These are phyloP conservation scores for Saccopteryx leptura DNA, from an alignment of 2,113 vertebrate genomes.

Conservation along the genomic window DNA sequence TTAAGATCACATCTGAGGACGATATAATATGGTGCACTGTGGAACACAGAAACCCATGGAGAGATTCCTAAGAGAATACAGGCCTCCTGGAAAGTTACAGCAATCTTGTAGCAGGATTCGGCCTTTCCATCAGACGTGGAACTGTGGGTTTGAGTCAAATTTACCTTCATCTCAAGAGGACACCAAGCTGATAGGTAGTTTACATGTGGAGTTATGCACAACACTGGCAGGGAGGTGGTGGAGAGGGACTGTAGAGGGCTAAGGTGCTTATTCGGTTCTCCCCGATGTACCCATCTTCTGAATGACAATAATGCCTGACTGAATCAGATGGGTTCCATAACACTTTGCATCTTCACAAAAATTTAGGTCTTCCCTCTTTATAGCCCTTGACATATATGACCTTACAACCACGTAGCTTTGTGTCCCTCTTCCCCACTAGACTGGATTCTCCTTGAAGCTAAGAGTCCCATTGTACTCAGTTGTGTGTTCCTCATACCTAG, in stretches of 20 bases:
- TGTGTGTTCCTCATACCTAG: not conserved
- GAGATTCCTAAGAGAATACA: not conserved
- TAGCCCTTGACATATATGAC: not conserved
- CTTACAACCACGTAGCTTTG: not conserved
- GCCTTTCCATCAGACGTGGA: not conserved
- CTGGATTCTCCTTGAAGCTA: not conserved
- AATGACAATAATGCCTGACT: not conserved
- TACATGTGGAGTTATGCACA: too few species aligned
- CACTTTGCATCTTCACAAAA: not conserved
- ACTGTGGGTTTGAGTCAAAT: not conserved
- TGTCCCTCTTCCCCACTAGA: not conserved
- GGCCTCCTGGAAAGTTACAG: not conserved
- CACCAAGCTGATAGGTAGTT: too few species aligned
- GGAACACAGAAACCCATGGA: not conserved
- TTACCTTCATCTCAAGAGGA: not conserved
- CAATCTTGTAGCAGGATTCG: not conserved
- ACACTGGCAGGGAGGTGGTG: rapidly evolving
- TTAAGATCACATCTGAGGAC: not conserved
- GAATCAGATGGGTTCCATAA: too few species aligned
- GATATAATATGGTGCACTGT: not conserved
- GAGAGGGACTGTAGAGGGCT: not conserved
- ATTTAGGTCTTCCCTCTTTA: not conserved
- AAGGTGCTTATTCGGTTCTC: not conserved
- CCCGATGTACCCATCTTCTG: too few species aligned
- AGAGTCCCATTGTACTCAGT: not conserved